Evolutionary conservation across 2,888 invertebrate genomes (phyloP).

Genomic region (Phragmatobia fuliginosa): DNA sequence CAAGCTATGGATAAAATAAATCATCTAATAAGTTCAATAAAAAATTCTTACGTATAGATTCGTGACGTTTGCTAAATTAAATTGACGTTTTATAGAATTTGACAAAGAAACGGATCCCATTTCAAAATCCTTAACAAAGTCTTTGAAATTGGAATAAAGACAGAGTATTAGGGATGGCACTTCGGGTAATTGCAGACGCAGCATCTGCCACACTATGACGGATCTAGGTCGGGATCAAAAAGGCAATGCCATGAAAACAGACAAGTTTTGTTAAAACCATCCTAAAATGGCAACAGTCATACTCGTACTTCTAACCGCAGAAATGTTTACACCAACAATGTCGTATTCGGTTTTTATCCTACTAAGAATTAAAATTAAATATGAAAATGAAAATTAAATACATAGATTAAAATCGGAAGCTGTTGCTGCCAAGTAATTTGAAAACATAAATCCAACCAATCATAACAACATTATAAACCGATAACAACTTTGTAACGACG

Average conservation of each 20-base stretch:
- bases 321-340: background rate
- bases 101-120: background rate
- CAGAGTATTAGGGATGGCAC: conserved; percentile 13
- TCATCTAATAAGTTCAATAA: background rate
- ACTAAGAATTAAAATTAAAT: background rate
- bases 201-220: conserved; percentile 12
- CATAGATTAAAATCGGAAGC: no score
- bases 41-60: background rate
- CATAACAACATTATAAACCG: background rate
- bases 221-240: conserved; percentile 9
- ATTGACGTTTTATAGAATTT: background rate
- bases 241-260: background rate
- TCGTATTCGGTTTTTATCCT: background rate
- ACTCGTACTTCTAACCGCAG: background rate
- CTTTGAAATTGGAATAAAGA: conserved; percentile 15
- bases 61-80: background rate
- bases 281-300: background rate
- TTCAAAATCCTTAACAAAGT: conserved; percentile 11
- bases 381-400: no score
- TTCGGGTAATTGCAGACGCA: conserved; percentile 14
- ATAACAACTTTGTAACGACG: background rate
- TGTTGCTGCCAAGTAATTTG: no score
- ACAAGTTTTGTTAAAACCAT: background rate
- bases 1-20: background rate
- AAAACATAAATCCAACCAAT: no score